phyloP scores from a whole-genome alignment of 2,113 vertebrate species.

The Penelope pileata region DNA sequence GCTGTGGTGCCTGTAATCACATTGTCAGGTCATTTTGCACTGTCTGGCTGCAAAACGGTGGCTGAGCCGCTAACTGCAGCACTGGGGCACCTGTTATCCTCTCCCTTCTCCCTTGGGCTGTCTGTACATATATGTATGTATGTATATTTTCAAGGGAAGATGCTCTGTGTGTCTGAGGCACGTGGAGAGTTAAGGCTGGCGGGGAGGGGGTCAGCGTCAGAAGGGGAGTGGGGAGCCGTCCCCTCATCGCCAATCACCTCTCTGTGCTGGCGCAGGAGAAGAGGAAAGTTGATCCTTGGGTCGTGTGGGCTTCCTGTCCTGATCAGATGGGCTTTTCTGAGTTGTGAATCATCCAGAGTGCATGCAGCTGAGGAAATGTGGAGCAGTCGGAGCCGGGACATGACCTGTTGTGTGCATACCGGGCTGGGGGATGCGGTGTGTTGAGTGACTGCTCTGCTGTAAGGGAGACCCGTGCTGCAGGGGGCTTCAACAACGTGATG shows the following conservation, averaged over 20 bases:
- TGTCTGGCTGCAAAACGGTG: constrained; percentile 16
- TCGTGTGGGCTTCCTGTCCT: neutral
- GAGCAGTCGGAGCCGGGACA: constrained; percentile 9
- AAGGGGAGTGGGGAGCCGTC: neutral
- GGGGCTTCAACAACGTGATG: neutral
- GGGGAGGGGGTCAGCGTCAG: neutral
- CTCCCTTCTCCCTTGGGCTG: neutral
- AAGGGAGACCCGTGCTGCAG: neutral
- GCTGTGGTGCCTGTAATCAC: neutral
- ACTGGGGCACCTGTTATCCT: neutral
- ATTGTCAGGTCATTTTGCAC: constrained; percentile 4
- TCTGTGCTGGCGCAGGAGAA: neutral
- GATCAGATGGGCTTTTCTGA: rapidly evolving
- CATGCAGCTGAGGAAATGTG: neutral
- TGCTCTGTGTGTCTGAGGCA: neutral
- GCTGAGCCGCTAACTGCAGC: neutral
- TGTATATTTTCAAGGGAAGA: neutral
- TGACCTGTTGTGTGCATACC: neutral
- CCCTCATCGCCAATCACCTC: neutral
- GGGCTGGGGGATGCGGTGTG: neutral
- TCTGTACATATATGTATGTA: rapidly evolving
- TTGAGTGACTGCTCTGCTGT: neutral
- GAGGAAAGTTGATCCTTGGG: constrained; percentile 3
- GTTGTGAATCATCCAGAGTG: neutral
- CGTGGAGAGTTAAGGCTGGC: neutral